Evolutionary conservation across 2,888 invertebrate species (phyloP).

Genomic region (Bruchidius siliquastri): DNA sequence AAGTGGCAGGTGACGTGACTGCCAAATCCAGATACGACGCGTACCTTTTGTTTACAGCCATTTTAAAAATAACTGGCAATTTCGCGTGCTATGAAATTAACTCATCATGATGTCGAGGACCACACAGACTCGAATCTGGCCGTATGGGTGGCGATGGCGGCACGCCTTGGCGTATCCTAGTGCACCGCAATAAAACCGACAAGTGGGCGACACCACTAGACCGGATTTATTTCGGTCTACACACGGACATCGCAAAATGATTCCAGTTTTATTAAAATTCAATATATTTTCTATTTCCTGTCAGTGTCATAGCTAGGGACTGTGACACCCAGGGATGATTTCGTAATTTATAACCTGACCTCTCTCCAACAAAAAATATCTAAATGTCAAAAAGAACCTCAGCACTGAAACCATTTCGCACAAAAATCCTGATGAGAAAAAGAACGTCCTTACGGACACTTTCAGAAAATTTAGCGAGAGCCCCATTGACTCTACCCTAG

Average conservation of each 20-base stretch:
- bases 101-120: constrained; percentile 28
- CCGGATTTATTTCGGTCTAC: constrained; percentile 4
- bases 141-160: not conserved
- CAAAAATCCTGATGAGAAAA: too few relatives aligned
- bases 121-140: constrained; percentile 18
- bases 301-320: too few relatives aligned
- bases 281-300: too few relatives aligned
- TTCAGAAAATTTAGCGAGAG: too few relatives aligned
- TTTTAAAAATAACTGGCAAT: constrained; percentile 31
- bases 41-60: constrained; percentile 29
- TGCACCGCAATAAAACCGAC: constrained; percentile 2
- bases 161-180: not conserved
- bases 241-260: not conserved
- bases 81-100: constrained; percentile 31
- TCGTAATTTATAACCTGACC: too few relatives aligned
- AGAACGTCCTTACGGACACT: too few relatives aligned
- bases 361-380: too few relatives aligned
- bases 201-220: constrained; percentile 3
- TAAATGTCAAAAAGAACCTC: too few relatives aligned
- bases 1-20: constrained; percentile 31
- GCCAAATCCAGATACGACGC: constrained; percentile 9
- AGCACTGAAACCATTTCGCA: too few relatives aligned
- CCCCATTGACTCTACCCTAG: too few relatives aligned
- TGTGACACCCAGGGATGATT: too few relatives aligned
- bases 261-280: too few relatives aligned